A percentile compares a stretch with the other conserved stretches of the same genome.
Evolutionary conservation across 2,797 vertebrate genomes (phyloP).

Genomic region (Melanotaenia trifasciata): DNA sequence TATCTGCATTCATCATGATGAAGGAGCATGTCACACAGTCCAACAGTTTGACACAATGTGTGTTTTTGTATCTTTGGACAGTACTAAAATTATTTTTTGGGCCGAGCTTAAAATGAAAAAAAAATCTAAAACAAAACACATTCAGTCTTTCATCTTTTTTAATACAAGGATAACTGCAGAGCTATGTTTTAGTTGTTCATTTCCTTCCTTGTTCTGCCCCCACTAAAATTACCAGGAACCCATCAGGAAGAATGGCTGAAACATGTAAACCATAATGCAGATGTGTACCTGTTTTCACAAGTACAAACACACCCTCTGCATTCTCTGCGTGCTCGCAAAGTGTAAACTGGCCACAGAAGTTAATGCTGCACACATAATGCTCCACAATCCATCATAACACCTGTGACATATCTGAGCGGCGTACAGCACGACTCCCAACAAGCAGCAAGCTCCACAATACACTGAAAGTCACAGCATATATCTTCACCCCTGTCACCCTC

Average conservation of each 20-base stretch:
- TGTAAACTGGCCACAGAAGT: conserved; percentile 40
- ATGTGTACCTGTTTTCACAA: conserved; percentile 26
- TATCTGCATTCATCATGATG: background rate
- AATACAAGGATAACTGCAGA: conserved; percentile 33
- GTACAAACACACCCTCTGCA: background rate
- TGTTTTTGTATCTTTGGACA: background rate
- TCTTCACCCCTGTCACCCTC: conserved; percentile 69
- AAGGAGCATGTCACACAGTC: background rate
- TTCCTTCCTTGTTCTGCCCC: conserved; percentile 41
- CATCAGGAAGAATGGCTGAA: conserved; percentile 12
- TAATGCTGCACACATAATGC: conserved; percentile 26
- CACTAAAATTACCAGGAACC: conserved; percentile 32
- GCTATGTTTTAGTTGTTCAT: conserved; percentile 38
- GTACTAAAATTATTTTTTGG: background rate
- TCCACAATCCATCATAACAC: conserved; percentile 50
- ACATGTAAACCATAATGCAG: conserved; percentile 33
- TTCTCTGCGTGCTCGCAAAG: background rate
- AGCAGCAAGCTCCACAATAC: conserved; percentile 59
- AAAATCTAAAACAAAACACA: background rate
- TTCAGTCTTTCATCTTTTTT: conserved; percentile 22
- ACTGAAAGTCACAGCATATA: conserved; percentile 61
- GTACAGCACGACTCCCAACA: conserved; percentile 47
- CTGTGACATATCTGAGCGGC: conserved; percentile 62
- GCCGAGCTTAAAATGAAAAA: background rate
- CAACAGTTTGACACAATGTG: background rate